A percentile compares a stretch with the other conserved stretches of the same genome.
Conservation (phyloP, 2,797 vertebrate species). For the Pangasius larnaudii region DNA sequence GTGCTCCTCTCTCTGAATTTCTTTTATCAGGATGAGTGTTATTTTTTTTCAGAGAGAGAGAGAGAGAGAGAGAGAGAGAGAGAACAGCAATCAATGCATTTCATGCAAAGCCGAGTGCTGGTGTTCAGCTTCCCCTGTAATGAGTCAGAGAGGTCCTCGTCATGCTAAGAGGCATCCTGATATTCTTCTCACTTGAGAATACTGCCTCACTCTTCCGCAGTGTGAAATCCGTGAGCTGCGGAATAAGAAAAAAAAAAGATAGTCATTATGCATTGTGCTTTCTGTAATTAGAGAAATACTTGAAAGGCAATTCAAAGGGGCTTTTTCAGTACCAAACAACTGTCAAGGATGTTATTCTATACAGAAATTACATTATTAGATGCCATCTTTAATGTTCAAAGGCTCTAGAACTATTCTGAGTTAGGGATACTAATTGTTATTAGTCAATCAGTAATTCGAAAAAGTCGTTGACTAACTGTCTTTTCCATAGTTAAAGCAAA, state of each 20-base stretch:
- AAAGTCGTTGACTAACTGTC: background rate
- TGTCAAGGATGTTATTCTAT: background rate
- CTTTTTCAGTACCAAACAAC: background rate
- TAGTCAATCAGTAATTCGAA: background rate
- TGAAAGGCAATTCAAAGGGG: constrained; percentile 4
- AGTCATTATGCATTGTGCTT: constrained; percentile 13
- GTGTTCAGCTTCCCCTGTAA: constrained; percentile 53
- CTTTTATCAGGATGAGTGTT: constrained; percentile 51
- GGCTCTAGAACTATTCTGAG: background rate
- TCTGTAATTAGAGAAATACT: constrained; percentile 40
- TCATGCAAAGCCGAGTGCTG: constrained; percentile 52
- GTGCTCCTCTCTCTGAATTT: constrained; percentile 28
- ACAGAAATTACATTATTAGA: background rate
- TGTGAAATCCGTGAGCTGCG: constrained; percentile 6
- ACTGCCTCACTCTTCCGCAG: constrained; percentile 7
- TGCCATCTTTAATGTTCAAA: background rate
- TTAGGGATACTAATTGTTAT: background rate
- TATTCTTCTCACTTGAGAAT: constrained; percentile 43
- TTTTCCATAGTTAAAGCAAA: background rate
- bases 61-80: constrained; percentile 32
- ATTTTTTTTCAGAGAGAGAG: constrained; percentile 30
- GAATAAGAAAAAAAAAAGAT: constrained; percentile 2
- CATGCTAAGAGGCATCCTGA: constrained; percentile 53
- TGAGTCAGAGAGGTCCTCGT: constrained; percentile 63
- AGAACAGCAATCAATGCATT: constrained; percentile 52